Conservation (phyloP, 64 coral and sea anemone species). For the Hydrozoanthus tunicans region DNA sequence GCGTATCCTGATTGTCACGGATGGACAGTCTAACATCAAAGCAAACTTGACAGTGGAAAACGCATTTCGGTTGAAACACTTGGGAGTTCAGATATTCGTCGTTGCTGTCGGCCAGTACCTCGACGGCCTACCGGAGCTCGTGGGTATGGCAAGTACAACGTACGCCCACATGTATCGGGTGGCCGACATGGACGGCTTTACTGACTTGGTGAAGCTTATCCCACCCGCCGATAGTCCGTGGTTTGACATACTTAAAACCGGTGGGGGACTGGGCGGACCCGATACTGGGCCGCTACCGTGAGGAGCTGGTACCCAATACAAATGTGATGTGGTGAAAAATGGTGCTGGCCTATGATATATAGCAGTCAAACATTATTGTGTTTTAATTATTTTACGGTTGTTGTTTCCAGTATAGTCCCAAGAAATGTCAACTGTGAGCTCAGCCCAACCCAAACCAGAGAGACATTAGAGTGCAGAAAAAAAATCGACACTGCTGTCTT, state of each 20-base stretch:
- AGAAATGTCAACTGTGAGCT: too few relatives aligned
- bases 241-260: neutral
- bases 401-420: too few relatives aligned
- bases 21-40: constrained; percentile 68
- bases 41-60: constrained; percentile 42
- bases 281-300: neutral
- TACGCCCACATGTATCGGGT: constrained; percentile 61
- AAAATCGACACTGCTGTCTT: too few relatives aligned
- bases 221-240: constrained; percentile 1
- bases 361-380: too few relatives aligned
- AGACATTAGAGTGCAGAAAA: too few relatives aligned
- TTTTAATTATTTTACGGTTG: too few relatives aligned
- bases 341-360: too few relatives aligned
- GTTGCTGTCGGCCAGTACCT: constrained; percentile 52
- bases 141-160: constrained; percentile 39
- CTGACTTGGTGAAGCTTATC: constrained; percentile 57
- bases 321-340: too few relatives aligned
- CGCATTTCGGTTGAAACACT: constrained; percentile 44
- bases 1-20: constrained; percentile 53
- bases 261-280: neutral
- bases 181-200: constrained; percentile 51
- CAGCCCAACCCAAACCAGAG: too few relatives aligned
- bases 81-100: constrained; percentile 57
- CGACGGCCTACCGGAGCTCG: constrained; percentile 57
- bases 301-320: neutral